Evolutionary conservation across 1,140 invertebrate genomes (phyloP).

Genomic region (Chrysomallon squamiferum): DNA sequence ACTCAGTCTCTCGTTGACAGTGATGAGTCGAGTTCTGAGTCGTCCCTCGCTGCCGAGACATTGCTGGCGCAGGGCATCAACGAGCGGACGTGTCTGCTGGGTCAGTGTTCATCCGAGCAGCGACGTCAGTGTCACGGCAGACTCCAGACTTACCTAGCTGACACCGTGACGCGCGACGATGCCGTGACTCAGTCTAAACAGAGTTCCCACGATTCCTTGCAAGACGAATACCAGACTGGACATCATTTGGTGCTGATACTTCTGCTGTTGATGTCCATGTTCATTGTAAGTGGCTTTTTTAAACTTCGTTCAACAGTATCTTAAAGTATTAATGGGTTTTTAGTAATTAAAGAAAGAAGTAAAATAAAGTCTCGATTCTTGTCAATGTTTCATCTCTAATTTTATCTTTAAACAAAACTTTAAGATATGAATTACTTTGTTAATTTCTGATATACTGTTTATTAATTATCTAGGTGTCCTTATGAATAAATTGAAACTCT

Average conservation of each 20-base stretch:
- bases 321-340: too few relatives aligned
- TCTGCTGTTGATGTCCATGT: conserved; percentile 82
- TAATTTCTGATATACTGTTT: too few relatives aligned
- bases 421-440: too few relatives aligned
- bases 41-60: neutral
- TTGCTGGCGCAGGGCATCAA: conserved; percentile 13
- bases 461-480: too few relatives aligned
- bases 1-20: conserved; percentile 1
- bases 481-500: too few relatives aligned
- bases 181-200: conserved; percentile 21
- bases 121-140: conserved; percentile 36
- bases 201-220: conserved; percentile 9
- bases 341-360: too few relatives aligned
- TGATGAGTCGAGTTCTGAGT: neutral
- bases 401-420: too few relatives aligned
- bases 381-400: too few relatives aligned
- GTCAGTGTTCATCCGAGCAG: conserved; percentile 40
- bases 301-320: too few relatives aligned
- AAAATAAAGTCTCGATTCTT: too few relatives aligned
- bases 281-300: conserved; percentile 73
- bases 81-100: conserved; percentile 42
- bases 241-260: conserved; percentile 85
- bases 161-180: neutral
- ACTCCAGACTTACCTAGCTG: conserved; percentile 32
- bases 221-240: conserved; percentile 74